Conservation (phyloP, 2,888 invertebrate species). For the Vannuccia rotundouncinata region DNA sequence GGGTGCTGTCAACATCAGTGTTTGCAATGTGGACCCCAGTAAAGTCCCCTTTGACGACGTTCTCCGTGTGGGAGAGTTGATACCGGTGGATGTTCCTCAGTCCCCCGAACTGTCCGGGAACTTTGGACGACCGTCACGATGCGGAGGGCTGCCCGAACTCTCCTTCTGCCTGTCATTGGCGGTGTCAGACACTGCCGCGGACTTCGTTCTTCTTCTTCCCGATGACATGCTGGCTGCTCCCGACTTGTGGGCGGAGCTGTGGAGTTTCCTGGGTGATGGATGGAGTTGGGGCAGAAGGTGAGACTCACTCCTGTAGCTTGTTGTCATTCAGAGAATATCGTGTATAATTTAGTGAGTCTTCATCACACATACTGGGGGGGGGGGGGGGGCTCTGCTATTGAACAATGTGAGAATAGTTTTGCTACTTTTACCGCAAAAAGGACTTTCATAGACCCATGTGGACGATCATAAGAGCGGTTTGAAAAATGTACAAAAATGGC, state of each 20-base stretch:
- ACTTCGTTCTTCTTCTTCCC: neutral
- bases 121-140: neutral
- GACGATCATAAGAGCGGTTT: too few species aligned
- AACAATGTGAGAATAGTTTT: too few species aligned
- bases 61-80: neutral
- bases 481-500: too few species aligned
- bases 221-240: neutral
- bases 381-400: too few species aligned
- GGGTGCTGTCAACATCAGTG: neutral
- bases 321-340: too few species aligned
- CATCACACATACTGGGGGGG: too few species aligned
- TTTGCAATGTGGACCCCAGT: slow-evolving; percentile 20
- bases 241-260: neutral
- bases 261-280: neutral
- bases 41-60: neutral
- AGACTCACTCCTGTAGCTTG: too few species aligned
- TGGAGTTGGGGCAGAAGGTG: neutral
- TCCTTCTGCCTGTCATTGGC: neutral
- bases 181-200: neutral
- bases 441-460: too few species aligned
- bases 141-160: slow-evolving; percentile 4
- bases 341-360: too few species aligned
- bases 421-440: too few species aligned
- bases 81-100: neutral
- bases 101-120: neutral